These are phyloP conservation scores for Platycercus adscitus DNA, from an alignment of 2,113 vertebrate genomes.

Conservation along the genomic window DNA sequence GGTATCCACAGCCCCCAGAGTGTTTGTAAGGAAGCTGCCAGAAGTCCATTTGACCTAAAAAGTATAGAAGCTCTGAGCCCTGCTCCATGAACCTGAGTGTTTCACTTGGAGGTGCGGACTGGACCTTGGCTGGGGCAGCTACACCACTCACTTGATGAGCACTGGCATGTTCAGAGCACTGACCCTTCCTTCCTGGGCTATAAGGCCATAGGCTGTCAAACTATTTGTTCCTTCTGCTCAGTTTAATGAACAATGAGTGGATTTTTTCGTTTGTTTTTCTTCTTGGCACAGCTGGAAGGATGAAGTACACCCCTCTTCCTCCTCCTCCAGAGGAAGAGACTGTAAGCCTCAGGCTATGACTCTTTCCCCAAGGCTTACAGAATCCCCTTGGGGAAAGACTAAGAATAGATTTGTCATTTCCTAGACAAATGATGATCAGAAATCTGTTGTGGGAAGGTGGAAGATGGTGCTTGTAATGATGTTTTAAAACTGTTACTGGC, in stretches of 20 bases:
- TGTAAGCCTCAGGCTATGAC: neutral
- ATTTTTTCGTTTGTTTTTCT: neutral
- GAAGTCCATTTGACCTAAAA: neutral
- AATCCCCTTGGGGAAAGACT: neutral
- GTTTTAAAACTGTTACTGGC: neutral
- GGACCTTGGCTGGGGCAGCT: neutral
- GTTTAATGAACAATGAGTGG: neutral
- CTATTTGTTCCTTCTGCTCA: neutral
- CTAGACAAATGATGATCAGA: neutral
- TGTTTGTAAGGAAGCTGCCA: neutral
- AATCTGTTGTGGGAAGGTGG: neutral
- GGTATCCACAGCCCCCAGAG: rapidly evolving
- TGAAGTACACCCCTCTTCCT: neutral
- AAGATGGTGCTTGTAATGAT: neutral
- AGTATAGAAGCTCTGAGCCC: neutral
- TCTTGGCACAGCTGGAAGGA: neutral
- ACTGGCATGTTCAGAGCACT: neutral
- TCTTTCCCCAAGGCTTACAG: neutral
- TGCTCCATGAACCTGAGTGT: neutral
- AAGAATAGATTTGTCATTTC: neutral
- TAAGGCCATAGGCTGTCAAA: neutral
- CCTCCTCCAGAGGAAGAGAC: neutral
- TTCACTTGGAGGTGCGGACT: neutral
- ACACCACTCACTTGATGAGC: neutral
- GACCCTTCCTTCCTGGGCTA: neutral